Percentiles rank a stretch among this genome's conserved stretches.
phyloP scores from a whole-genome alignment of 1,140 invertebrate species.

The Drosophila lowei region DNA sequence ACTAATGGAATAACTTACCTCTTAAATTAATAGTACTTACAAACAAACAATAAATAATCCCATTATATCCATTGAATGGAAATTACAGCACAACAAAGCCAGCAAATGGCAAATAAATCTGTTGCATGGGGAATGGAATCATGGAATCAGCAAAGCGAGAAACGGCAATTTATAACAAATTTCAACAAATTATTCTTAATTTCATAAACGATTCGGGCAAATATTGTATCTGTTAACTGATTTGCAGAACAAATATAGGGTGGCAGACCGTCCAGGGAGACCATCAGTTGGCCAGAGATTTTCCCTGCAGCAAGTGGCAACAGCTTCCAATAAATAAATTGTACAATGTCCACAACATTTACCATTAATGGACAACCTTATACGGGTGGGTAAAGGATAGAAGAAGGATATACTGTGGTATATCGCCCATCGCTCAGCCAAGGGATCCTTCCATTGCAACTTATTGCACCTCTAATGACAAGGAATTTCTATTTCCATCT shows the following conservation, averaged over 20 bases:
- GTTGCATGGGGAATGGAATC: slow-evolving; percentile 7
- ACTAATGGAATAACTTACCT: slow-evolving; percentile 29
- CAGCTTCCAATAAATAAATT: no score
- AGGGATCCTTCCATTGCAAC: not conserved
- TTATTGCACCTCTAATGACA: not conserved
- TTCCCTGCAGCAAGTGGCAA: not conserved
- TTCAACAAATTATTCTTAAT: slow-evolving; percentile 17
- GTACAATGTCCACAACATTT: slow-evolving; percentile 71
- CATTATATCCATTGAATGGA: slow-evolving; percentile 6
- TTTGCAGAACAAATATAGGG: slow-evolving; percentile 9
- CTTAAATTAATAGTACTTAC: no score
- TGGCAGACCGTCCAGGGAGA: not conserved
- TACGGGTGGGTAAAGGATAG: slow-evolving; percentile 63
- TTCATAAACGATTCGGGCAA: slow-evolving; percentile 17
- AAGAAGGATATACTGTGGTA: not conserved
- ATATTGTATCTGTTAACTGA: slow-evolving; percentile 13
- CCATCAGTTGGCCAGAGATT: slow-evolving; percentile 9
- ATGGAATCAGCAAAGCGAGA: slow-evolving; percentile 5
- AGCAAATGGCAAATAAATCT: slow-evolving; percentile 6
- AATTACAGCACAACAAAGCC: slow-evolving; percentile 23
- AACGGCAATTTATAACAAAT: slow-evolving; percentile 23
- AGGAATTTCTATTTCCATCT: not conserved
- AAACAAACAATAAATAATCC: no score
- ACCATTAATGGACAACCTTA: slow-evolving; percentile 83
- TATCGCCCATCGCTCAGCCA: no score